phyloP scores from a whole-genome alignment of 2,888 invertebrate species.

The Brachylomia viminalis region DNA sequence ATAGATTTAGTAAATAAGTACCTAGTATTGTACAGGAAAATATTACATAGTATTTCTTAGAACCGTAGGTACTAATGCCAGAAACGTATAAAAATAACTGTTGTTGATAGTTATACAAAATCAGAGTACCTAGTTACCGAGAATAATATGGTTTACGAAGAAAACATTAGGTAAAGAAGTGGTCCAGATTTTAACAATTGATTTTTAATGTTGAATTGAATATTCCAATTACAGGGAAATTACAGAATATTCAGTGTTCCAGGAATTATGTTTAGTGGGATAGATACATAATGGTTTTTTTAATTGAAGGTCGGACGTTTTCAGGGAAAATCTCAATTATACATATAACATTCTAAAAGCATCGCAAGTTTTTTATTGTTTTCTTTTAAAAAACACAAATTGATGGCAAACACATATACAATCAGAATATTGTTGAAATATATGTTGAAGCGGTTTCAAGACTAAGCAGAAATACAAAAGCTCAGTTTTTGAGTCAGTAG shows the following conservation, averaged over 20 bases:
- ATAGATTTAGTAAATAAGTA: too few species aligned
- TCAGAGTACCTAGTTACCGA: background rate
- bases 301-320: background rate
- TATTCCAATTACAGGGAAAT: background rate
- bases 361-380: background rate
- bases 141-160: background rate
- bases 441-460: background rate
- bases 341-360: background rate
- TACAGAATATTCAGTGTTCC: constrained; percentile 2
- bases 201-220: constrained; percentile 4
- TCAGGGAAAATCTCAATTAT: background rate
- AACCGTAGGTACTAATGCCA: background rate
- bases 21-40: background rate
- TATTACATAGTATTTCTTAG: background rate
- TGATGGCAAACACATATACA: background rate
- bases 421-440: constrained; percentile 1
- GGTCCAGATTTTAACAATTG: constrained; percentile 6
- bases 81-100: background rate
- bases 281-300: background rate
- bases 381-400: background rate
- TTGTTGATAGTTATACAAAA: background rate
- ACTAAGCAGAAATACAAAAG: background rate
- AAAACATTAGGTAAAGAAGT: background rate
- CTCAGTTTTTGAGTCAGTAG: background rate
- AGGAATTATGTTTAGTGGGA: background rate